These are phyloP conservation scores for Brachyalestes nurse DNA, from an alignment of 2,797 vertebrate species.

Conservation along the genomic window DNA sequence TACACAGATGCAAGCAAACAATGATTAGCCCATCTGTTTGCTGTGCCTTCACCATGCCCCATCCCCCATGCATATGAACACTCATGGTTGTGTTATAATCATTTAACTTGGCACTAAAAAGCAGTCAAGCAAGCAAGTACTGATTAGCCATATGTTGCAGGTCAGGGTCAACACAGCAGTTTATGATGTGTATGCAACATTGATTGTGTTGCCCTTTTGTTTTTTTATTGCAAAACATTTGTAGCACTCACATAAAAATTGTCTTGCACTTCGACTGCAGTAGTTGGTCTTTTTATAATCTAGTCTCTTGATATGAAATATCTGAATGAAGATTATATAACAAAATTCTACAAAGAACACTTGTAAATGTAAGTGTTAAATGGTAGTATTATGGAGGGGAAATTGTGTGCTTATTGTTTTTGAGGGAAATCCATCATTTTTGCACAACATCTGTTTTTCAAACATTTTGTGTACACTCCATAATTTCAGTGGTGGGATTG, in stretches of 20 bases:
- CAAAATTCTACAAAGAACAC: slow-evolving; percentile 7
- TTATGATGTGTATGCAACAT: neutral
- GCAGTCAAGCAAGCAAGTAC: neutral
- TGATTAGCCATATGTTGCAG: neutral
- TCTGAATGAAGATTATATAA: neutral
- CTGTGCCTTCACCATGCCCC: too few relatives aligned
- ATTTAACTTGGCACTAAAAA: neutral
- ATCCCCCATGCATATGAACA: neutral
- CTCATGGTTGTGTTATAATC: neutral
- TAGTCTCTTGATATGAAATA: neutral
- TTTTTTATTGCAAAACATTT: neutral
- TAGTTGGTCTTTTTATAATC: neutral
- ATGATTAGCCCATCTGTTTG: too few relatives aligned
- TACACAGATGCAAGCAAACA: too few relatives aligned
- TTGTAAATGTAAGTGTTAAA: neutral
- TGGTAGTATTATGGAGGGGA: neutral
- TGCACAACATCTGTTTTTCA: neutral
- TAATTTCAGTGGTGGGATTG: neutral
- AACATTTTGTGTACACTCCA: neutral
- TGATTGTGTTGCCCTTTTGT: neutral
- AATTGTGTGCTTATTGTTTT: slow-evolving; percentile 3
- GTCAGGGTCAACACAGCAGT: neutral
- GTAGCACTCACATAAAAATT: neutral
- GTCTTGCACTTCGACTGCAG: neutral
- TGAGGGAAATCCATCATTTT: slow-evolving; percentile 11